Evolutionary conservation across 2,888 invertebrate species (phyloP), one percentile per base, ranked within the genome.

Genomic region (Venusia cambrica): DNA sequence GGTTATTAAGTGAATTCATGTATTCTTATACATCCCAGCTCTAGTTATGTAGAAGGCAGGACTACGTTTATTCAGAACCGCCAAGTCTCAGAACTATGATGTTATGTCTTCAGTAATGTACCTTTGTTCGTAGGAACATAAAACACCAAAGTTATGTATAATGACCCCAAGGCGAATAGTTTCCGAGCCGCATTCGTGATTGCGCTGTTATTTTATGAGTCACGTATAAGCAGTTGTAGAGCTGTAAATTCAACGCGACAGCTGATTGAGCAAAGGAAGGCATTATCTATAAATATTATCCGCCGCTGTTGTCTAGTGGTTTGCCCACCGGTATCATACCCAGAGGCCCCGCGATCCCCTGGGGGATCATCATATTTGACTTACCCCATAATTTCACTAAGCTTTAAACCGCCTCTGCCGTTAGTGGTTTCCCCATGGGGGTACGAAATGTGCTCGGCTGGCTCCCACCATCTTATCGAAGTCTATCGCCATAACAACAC

Each of bases 81-180:
- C 39, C 38, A 53, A 40, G 16, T 54, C 37, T 49, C 42, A n/a
- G 15, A 28, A 35, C 31, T n/a, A 13, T n/a, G 7, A 45, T 54
- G 49, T 55, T 48, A 44, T 50, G 40, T 50, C 40, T 49, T 46
- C 47, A 43, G 52, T 52, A 53, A 38, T 36, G 33, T 46, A 47
- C 59, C 57, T 60, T 64, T 66, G 58, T 64, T 68, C 51, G 48
- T 28, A 31, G 37, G 50, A 44, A 45, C 57, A 57, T 72, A 66
- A 72, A 68, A 66, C 54, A 57, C 40, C 41, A 53, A 61, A 65
- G 67, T 68, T 70, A 66, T 66, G 60, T 62, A 56, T 61, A 64
- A 61, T 62, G 60, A 66, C 68, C 62, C 59, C 46, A 63, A 57
- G 54, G 62, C 56, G 57, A 67, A 65, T 64, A 62, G 62, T 67